phyloP scores from a whole-genome alignment of 2,888 invertebrate genomes.

The Euzophera pinguis region DNA sequence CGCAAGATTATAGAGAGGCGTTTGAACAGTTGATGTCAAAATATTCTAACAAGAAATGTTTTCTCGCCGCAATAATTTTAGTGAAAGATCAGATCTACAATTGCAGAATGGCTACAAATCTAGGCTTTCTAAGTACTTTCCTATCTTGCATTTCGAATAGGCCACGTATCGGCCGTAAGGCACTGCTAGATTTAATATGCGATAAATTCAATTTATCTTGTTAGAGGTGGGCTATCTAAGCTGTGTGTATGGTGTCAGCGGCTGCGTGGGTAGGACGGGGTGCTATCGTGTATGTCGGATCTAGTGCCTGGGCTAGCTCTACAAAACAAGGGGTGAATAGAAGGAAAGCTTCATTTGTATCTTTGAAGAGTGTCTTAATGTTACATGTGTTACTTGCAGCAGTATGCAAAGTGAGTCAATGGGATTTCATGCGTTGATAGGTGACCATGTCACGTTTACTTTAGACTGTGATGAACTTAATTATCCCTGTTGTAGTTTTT shows the following conservation, averaged over 20 bases:
- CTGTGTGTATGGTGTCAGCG: conserved; percentile 30
- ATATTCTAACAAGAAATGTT: conserved; percentile 1
- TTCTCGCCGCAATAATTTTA: background rate
- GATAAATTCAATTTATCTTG: conserved; percentile 62
- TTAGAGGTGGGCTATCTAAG: conserved; percentile 43
- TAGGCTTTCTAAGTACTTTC: conserved; percentile 6
- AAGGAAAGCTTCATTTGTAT: background rate
- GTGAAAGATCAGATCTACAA: background rate
- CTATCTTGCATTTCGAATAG: conserved; percentile 36
- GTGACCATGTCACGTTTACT: too few species aligned
- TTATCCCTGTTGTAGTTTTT: too few species aligned
- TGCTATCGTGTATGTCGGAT: conserved; percentile 23
- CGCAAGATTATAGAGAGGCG: conserved; percentile 2
- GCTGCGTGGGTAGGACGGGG: conserved; percentile 39
- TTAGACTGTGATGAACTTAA: too few species aligned
- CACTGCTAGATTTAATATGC: conserved; percentile 48
- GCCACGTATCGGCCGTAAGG: conserved; percentile 43
- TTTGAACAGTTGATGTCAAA: background rate
- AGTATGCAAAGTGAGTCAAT: too few species aligned
- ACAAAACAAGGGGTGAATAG: background rate
- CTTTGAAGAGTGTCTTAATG: too few species aligned
- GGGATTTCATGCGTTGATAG: too few species aligned
- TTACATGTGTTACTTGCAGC: too few species aligned
- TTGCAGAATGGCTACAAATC: background rate
- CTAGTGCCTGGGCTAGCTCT: conserved; percentile 11